Evolutionary conservation across 2,113 vertebrate species (phyloP).

Genomic region (Sprattus sprattus): DNA sequence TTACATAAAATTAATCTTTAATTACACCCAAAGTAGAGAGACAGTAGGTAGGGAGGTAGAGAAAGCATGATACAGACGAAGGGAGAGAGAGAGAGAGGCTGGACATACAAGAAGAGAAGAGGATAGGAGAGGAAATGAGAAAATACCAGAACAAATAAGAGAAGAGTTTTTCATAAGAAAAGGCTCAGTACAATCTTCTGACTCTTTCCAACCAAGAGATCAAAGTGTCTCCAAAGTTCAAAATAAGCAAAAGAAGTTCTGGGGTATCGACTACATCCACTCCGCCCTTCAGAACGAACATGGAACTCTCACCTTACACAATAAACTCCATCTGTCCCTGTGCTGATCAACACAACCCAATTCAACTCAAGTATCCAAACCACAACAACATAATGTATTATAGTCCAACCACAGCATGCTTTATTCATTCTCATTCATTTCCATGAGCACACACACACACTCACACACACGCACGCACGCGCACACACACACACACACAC

Average conservation of each 20-base stretch:
- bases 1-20: constrained; percentile 22
- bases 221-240: neutral
- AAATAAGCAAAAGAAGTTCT: neutral
- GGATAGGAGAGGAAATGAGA: neutral
- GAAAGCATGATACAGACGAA: neutral
- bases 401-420: neutral
- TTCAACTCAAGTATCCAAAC: neutral
- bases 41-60: neutral
- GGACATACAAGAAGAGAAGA: neutral
- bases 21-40: neutral
- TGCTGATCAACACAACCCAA: neutral
- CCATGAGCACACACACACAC: too few relatives aligned
- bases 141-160: neutral
- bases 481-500: too few relatives aligned
- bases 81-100: neutral
- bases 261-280: neutral
- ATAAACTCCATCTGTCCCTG: neutral
- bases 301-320: neutral
- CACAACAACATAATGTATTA: neutral
- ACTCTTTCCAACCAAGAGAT: neutral
- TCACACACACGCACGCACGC: too few relatives aligned
- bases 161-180: constrained; percentile 7
- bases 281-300: neutral
- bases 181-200: neutral
- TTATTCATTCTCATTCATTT: neutral